These are phyloP conservation scores for Tribolium freemani DNA, from an alignment of 2,888 invertebrate species.

Conservation along the genomic window DNA sequence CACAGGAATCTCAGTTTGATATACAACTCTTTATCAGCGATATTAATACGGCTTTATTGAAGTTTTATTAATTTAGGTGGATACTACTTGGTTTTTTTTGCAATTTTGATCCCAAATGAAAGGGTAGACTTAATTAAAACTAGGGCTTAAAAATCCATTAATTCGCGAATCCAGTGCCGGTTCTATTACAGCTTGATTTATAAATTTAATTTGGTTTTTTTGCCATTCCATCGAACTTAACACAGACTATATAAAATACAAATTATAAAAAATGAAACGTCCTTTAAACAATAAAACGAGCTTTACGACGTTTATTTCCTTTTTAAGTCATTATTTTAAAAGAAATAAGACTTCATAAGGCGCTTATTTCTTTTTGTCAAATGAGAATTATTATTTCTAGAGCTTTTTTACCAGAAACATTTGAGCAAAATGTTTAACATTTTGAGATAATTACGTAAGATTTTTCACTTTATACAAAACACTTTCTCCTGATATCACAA, in stretches of 20 bases:
- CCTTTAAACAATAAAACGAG: neutral
- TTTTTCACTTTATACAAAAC: neutral
- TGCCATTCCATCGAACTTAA: neutral
- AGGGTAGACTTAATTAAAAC: constrained; percentile 15
- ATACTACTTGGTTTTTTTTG: neutral
- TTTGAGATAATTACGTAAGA: neutral
- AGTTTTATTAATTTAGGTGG: neutral
- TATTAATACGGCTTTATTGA: neutral
- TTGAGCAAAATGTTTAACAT: neutral
- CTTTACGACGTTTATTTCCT: too few species aligned
- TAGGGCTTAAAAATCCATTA: constrained; percentile 20
- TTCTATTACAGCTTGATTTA: constrained; percentile 1
- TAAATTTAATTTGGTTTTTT: constrained; percentile 9
- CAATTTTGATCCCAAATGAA: neutral
- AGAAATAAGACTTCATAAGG: neutral
- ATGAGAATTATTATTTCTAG: neutral
- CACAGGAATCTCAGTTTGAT: neutral
- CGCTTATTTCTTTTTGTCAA: neutral
- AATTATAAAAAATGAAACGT: neutral
- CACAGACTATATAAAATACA: neutral
- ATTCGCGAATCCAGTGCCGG: constrained; percentile 1
- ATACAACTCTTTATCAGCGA: neutral
- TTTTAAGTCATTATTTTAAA: neutral
- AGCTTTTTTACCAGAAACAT: neutral
- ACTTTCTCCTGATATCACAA: neutral